Conservation (phyloP, 2,113 vertebrate genomes). For the Alethe diademata region DNA sequence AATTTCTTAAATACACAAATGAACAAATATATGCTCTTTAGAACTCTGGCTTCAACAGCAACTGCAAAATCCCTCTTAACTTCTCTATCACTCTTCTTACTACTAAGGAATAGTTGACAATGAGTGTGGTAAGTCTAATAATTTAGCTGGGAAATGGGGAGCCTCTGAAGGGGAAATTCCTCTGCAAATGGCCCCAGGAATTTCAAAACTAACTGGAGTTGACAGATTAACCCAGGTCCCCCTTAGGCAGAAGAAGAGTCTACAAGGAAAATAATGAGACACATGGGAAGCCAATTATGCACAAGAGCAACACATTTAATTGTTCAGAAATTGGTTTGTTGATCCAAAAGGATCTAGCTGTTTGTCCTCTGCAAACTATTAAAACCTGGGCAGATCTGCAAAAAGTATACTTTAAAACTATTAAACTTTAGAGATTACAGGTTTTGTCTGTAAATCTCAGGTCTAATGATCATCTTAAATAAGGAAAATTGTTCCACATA, state of each 20-base stretch:
- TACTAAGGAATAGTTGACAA: not conserved
- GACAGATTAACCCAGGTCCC: conserved; percentile 53
- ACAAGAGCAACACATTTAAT: conserved; percentile 32
- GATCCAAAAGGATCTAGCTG: conserved; percentile 6
- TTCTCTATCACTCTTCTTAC: not conserved
- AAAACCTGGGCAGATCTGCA: not conserved
- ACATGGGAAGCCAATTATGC: conserved; percentile 38
- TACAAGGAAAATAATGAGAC: conserved; percentile 54
- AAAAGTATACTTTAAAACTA: not conserved
- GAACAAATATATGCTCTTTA: not conserved
- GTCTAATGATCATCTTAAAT: not conserved
- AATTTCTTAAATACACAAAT: not conserved
- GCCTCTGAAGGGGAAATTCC: conserved; percentile 38
- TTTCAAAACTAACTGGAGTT: conserved; percentile 50
- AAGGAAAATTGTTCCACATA: not conserved
- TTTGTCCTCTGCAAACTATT: not conserved
- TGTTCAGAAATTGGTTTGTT: conserved; percentile 18
- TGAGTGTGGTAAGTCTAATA: not conserved
- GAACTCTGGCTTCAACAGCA: not conserved
- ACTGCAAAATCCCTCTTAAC: not conserved
- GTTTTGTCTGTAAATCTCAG: not conserved
- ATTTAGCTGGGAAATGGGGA: not conserved
- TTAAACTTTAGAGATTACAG: not conserved
- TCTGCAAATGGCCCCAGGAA: conserved; percentile 34
- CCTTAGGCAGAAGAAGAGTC: conserved; percentile 45